These are phyloP conservation scores for Acarapis woodi DNA, from an alignment of 1,140 invertebrate genomes.

Conservation along the genomic window DNA sequence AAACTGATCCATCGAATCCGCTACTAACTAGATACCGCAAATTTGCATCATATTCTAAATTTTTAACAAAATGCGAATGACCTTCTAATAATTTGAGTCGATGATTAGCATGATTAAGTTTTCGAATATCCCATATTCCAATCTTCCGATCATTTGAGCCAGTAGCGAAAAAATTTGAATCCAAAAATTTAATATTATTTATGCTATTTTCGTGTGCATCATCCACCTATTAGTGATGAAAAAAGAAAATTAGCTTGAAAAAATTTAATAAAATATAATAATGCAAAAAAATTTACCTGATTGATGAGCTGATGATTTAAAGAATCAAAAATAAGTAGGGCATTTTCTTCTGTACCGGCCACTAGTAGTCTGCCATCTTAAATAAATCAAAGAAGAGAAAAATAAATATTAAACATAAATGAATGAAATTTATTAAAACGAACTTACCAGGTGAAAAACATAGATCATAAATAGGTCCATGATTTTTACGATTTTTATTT, in stretches of 20 bases:
- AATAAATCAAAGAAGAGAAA: too few relatives aligned
- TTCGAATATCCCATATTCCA: slow-evolving; percentile 63
- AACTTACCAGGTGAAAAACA: slow-evolving; percentile 16
- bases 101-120: slow-evolving; percentile 31
- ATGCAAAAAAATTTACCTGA: too few relatives aligned
- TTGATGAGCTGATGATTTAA: slow-evolving; percentile 39
- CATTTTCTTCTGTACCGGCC: slow-evolving; percentile 65
- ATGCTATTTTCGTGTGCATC: slow-evolving; percentile 66
- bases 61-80: slow-evolving; percentile 85
- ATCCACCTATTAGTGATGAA: slow-evolving; percentile 34
- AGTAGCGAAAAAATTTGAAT: slow-evolving; percentile 57
- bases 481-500: background rate
- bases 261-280: too few relatives aligned
- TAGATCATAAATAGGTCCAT: slow-evolving; percentile 4
- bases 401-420: too few relatives aligned
- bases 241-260: too few relatives aligned
- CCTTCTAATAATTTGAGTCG: slow-evolving; percentile 40
- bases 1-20: slow-evolving; percentile 71
- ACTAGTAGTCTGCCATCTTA: slow-evolving; percentile 43
- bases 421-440: too few relatives aligned
- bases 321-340: slow-evolving; percentile 61
- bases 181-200: slow-evolving; percentile 48
- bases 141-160: slow-evolving; percentile 78
- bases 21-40: slow-evolving; percentile 59
- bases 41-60: slow-evolving; percentile 66